Base-by-base conservation (phyloP, 2,113 vertebrate species). In the Eulemur rufifrons region DNA sequence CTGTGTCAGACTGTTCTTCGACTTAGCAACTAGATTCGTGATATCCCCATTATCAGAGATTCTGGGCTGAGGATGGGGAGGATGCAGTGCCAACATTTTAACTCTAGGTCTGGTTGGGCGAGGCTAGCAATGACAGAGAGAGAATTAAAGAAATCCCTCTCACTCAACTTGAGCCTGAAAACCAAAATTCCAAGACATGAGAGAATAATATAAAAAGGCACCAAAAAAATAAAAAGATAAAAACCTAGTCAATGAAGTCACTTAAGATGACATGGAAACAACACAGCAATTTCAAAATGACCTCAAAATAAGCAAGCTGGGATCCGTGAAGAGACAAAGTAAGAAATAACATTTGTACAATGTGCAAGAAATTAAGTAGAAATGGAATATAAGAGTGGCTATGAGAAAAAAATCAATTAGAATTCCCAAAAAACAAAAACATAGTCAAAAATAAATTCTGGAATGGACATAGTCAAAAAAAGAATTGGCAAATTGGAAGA, bases 401-500 rank as follows among this genome's bases (percentile, higher is more conserved):
- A 73, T 47, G 32, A 89, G 50, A 66, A 81, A 92, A 71, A 5
- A 84, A 78, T 29, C 32, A 21, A 76, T 77, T 91, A 66, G 27
- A 88, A 94, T 94, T 45, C 1, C 5, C 59, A 83, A 17, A n/a
- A 34, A 69, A 73, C 14, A 27, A 88, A 83, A 80, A 10, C 21
- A 76, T 10, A 89, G 5, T 32, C 5, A 27, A 77, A 83, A 77
- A 23, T 34, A 69, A 39, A 29, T 81, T 73, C 34, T 54, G 34
- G 61, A 74, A 63, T 82, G 37, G 56, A 64, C 18, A 85, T 27
- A 78, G 73, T 64, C 4, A 21, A 68, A 92, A 93, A 74, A 91
- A 63, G 37, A 95, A 95, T 80, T 91, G 84, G 47, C 14, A 93
- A 83, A 69, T 8, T 80, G 78, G n/a, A 95, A 76, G 32, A 42